Base-by-base conservation (phyloP, 2,797 vertebrate genomes). In the Chrysocyon brachyurus region DNA sequence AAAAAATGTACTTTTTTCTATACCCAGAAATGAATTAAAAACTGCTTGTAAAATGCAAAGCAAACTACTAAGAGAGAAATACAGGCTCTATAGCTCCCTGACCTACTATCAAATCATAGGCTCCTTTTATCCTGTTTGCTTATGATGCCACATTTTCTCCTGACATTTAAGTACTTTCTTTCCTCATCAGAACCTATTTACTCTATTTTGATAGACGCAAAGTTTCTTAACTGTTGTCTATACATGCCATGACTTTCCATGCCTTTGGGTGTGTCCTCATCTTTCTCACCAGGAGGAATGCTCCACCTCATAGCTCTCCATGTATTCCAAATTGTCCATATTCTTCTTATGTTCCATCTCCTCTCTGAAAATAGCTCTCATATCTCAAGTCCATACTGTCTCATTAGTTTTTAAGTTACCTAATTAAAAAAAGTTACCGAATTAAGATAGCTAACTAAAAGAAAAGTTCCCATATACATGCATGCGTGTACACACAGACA, bases 21-120 rank as follows among this genome's bases (percentile, higher is more conserved):
- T 14, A 91, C 12, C 1, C n/a, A 93, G 9, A 92, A 78, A 64
- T 88, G 12, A 95, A 87, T 22, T 88, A n/a, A 82, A 94, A 75
- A 64, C 16, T 73, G 2, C 70, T 88, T 75, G 26, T 64, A 63
- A 92, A 94, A 87, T 83, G 46, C 64, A 77, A 93, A 81, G 8
- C 3, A 85, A 92, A 93, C 24, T 31, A 75, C 36, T 90, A 70
- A 91, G 73, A 52, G 15, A 95, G 46, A 91, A 94, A 96, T n/a
- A 31, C 11, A 28, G 5, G 4, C 15, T 84, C 26, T 36, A 40
- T 0, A 78, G 40, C 33, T 93, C 95, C 95, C 83, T 61, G 83
- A 61, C 31, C 4, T 16, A 72, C 16, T 57, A 22, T 72, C 17
- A 52, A 78, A 19, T 86, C 81, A 78, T 9, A 68, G 64, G 5